Evolutionary conservation across 2,113 vertebrate species (phyloP).

Genomic region (Bujurquina vittata): DNA sequence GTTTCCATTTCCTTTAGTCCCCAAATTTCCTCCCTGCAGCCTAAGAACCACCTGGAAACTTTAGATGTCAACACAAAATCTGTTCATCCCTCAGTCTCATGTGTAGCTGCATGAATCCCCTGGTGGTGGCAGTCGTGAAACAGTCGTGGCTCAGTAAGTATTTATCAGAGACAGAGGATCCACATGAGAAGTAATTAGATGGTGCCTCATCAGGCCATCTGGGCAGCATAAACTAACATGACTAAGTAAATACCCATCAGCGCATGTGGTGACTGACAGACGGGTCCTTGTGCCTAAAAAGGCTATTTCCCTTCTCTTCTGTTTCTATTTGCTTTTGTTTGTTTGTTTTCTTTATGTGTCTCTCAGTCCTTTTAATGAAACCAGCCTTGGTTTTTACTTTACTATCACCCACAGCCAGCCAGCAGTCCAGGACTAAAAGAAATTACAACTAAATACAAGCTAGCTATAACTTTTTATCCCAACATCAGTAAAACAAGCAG

Average conservation of each 20-base stretch:
- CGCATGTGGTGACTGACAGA: slow-evolving; percentile 24
- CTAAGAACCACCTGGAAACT: background rate
- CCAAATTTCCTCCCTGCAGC: background rate
- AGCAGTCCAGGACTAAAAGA: background rate
- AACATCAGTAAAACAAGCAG: background rate
- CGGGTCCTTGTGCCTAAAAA: slow-evolving; percentile 26
- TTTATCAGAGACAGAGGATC: slow-evolving; percentile 33
- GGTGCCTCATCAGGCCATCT: slow-evolving; percentile 61
- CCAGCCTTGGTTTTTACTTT: background rate
- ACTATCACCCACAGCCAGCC: background rate
- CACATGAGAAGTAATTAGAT: slow-evolving; percentile 59
- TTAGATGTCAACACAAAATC: background rate
- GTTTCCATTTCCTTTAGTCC: background rate
- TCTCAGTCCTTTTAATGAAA: background rate
- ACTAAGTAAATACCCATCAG: slow-evolving; percentile 50
- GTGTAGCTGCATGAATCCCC: slow-evolving; percentile 20
- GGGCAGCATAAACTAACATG: slow-evolving; percentile 38
- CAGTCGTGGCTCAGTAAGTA: background rate
- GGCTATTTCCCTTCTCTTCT: slow-evolving; percentile 21
- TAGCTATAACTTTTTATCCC: background rate
- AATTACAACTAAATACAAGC: background rate
- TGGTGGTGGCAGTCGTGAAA: slow-evolving; percentile 52
- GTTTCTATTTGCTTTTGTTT: background rate
- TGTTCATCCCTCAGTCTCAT: background rate
- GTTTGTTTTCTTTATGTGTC: background rate